Evolutionary conservation across 2,113 vertebrate species (phyloP), one percentile per base, ranked within the genome.

Genomic region (Cepphus grylle): DNA sequence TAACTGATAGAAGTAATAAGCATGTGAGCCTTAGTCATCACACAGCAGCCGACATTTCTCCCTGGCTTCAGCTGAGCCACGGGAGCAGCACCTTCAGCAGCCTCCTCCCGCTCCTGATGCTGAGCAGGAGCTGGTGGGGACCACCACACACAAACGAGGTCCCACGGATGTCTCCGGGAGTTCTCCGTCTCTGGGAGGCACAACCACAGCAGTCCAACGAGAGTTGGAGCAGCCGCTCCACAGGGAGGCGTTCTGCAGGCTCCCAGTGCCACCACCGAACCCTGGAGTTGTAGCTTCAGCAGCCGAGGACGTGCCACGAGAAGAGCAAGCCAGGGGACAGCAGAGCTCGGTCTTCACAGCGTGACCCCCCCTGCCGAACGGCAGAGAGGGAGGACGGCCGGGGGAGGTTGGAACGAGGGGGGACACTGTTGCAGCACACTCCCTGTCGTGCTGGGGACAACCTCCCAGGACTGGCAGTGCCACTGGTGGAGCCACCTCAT

Each of bases 21-120:
- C 59, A 19, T 94, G 96, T 94, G 95, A 96, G 91, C 76, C 94
- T 96, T 93, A 96, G 72, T 97, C 97, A 97, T 89, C 93, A 34
- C 47, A 36, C 66, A 65, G 86, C 63, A 83, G 72, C 81, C n/a
- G 0, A 77, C 76, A 50, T 52, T 65, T 82, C 59, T 95, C 62
- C 43, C 72, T 45, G 78, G 65, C 87, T 92, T 94, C 63, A 63
- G 70, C 88, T 59, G 81, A 92, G 70, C 86, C 69, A 45, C 15
- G 14, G 53, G 49, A 83, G 71, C 66, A 58, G 34, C 67, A 90
- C 80, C 86, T 90, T 88, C 52, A 40, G 30, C 52, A 80, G 50
- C 72, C 36, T n/a, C 38, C 25, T 52, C 42, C 42, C 38, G 42
- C 8, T 58, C 45, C 38, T 76, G 38, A 7, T 29, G 38, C 36